These are phyloP conservation scores for Capitulum mitella DNA, from an alignment of 2,888 invertebrate species.

Conservation along the genomic window DNA sequence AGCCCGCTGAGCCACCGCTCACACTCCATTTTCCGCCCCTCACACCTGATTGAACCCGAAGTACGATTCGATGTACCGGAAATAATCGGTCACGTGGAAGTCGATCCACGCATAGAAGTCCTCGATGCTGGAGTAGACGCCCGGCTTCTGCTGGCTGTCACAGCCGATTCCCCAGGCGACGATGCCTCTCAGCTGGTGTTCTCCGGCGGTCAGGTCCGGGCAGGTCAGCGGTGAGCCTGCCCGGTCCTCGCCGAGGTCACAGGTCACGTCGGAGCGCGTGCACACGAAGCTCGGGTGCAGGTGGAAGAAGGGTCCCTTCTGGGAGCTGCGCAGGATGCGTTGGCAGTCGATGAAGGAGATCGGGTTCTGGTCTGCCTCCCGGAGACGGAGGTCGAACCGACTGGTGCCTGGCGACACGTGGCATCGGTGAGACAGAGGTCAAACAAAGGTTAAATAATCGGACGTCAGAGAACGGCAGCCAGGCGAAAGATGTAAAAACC, in stretches of 20 bases:
- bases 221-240: neutral
- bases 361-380: neutral
- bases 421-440: too few species aligned
- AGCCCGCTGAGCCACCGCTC: too few species aligned
- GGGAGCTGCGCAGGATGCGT: neutral
- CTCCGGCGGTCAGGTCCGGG: neutral
- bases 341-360: neutral
- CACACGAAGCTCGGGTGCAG: slow-evolving; percentile 12
- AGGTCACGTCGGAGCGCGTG: neutral
- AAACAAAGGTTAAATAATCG: too few species aligned
- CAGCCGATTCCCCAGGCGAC: neutral
- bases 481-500: too few species aligned
- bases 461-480: too few species aligned
- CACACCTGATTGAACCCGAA: neutral
- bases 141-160: neutral
- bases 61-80: neutral
- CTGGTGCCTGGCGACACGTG: neutral
- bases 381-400: neutral
- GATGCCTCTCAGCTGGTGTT: neutral
- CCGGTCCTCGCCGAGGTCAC: neutral
- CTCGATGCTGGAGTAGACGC: neutral
- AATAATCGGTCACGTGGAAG: neutral
- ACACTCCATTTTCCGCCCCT: too few species aligned
- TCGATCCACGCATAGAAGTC: neutral
- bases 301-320: neutral